Percentiles rank a stretch among this genome's conserved stretches.
phyloP scores from a whole-genome alignment of 2,888 invertebrate genomes.

The Macrophya alboannulata region DNA sequence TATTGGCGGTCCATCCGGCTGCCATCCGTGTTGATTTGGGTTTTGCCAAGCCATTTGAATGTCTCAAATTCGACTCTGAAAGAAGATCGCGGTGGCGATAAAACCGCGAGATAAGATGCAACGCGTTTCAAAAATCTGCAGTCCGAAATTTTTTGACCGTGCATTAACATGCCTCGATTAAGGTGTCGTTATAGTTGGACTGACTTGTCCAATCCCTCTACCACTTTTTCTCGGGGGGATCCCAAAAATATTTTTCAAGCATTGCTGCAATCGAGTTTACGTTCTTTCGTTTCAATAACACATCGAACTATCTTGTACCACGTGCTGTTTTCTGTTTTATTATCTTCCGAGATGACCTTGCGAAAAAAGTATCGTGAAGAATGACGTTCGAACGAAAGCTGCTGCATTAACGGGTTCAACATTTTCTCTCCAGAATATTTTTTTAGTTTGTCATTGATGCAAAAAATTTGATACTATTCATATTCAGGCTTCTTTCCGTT shows the following conservation, averaged over 20 bases:
- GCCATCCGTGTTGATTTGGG: constrained; percentile 42
- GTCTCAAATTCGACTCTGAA: neutral
- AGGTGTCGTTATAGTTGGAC: too few species aligned
- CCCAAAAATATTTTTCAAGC: neutral
- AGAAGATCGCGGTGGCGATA: neutral
- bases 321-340: neutral
- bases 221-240: neutral
- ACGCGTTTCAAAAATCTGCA: neutral
- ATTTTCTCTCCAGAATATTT: neutral
- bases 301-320: neutral
- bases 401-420: neutral
- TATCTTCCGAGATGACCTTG: neutral
- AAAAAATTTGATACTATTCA: neutral
- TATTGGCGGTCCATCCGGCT: constrained; percentile 24
- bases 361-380: neutral
- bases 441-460: neutral
- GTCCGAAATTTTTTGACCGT: neutral
- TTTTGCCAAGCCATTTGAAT: constrained; percentile 57
- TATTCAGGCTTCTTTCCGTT: neutral
- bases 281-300: neutral
- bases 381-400: neutral
- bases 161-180: too few species aligned
- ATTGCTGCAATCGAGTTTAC: neutral
- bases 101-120: neutral
- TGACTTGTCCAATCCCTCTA: neutral